Conservation (phyloP, 2,888 invertebrate species). For the Nemoura dubitans region DNA sequence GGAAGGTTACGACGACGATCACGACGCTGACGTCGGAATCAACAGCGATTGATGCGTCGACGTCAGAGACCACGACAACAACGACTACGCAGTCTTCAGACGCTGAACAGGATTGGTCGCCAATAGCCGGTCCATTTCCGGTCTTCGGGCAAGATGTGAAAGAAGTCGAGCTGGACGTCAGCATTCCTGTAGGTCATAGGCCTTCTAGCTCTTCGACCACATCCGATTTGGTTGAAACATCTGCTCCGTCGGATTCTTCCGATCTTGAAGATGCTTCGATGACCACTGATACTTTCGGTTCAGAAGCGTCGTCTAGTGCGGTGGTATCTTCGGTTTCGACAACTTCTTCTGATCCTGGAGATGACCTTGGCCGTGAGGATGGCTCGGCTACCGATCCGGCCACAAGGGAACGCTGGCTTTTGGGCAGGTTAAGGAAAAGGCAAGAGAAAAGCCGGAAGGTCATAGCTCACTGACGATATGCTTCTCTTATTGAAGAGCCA, state of each 20-base stretch:
- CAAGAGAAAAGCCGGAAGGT: not conserved
- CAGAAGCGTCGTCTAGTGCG: not conserved
- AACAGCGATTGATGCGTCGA: not conserved
- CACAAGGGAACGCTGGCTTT: not conserved
- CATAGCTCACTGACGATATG: too few relatives aligned
- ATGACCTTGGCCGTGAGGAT: not conserved
- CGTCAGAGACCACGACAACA: not conserved
- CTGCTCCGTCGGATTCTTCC: not conserved
- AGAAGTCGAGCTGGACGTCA: conserved; percentile 26
- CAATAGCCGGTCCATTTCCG: not conserved
- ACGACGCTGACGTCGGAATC: not conserved
- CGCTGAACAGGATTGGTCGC: conserved; percentile 17
- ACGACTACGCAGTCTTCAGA: not conserved
- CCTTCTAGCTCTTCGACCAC: not conserved
- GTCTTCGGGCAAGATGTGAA: not conserved
- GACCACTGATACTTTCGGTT: not conserved
- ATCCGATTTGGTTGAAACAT: not conserved
- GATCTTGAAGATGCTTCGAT: not conserved
- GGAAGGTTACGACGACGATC: not conserved
- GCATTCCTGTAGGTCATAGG: not conserved
- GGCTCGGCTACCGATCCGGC: not conserved
- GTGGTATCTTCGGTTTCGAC: not conserved
- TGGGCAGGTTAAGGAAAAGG: not conserved
- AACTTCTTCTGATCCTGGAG: not conserved
- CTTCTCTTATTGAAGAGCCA: too few relatives aligned